Evolutionary conservation across 2,888 invertebrate genomes (phyloP).

Genomic region (Druceiella hillmani): DNA sequence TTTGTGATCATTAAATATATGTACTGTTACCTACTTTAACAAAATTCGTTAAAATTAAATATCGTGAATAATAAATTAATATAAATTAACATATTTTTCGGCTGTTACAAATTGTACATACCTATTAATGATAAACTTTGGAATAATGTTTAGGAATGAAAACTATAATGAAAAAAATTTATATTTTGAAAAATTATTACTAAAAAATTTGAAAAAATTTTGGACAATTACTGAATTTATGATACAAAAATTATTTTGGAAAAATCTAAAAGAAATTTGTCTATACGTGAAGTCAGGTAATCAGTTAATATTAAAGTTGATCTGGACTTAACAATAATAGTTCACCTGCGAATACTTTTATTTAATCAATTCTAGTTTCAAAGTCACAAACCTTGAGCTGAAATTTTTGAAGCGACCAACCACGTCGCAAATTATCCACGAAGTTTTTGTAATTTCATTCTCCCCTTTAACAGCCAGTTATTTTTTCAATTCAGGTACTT

Average conservation of each 20-base stretch:
- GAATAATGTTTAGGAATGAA: constrained; percentile 55
- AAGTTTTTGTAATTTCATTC: no score
- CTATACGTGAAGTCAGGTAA: no score
- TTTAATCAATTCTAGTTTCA: no score
- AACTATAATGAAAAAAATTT: constrained; percentile 54
- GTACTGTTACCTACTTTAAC: constrained; percentile 56
- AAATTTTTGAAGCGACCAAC: no score
- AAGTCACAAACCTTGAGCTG: no score
- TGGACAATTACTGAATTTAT: constrained; percentile 48
- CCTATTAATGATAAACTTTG: constrained; percentile 54
- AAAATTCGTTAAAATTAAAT: constrained; percentile 48
- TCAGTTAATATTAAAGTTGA: no score
- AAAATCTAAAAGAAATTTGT: no score
- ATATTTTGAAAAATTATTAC: constrained; percentile 55
- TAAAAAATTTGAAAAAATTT: constrained; percentile 50
- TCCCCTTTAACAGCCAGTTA: no score
- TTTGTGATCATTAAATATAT: constrained; percentile 58
- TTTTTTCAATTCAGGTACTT: no score
- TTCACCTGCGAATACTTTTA: no score
- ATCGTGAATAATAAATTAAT: constrained; percentile 45
- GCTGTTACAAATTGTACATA: constrained; percentile 55
- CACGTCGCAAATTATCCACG: no score
- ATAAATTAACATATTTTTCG: constrained; percentile 55
- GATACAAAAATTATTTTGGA: constrained; percentile 40
- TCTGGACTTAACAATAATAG: no score